A percentile compares a stretch with the other conserved stretches of the same genome.
Conservation (phyloP, 2,113 vertebrate genomes). For the Burhinus bistriatus region DNA sequence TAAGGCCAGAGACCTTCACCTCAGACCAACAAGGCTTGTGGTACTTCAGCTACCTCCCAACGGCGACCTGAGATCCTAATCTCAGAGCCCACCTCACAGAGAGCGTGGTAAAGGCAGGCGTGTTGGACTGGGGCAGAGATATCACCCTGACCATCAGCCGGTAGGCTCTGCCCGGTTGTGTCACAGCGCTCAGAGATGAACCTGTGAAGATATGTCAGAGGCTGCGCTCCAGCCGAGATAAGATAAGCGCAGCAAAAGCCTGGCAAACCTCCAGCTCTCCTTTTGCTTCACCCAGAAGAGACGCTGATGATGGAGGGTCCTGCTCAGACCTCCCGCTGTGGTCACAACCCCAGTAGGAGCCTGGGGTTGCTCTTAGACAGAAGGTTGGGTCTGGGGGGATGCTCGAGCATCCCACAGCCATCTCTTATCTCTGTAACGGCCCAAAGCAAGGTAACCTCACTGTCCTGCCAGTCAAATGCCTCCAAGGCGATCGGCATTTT, state of each 20-base stretch:
- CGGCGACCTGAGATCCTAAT: not conserved
- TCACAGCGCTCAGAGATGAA: not conserved
- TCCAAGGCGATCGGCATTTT: rapidly evolving
- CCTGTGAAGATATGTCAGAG: not conserved
- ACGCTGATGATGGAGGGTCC: rapidly evolving
- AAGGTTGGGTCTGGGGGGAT: not conserved
- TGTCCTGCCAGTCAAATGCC: rapidly evolving
- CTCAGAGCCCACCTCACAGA: not conserved
- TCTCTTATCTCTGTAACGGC: not conserved
- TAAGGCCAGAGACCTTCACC: not conserved
- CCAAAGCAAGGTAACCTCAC: not conserved
- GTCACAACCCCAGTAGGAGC: rapidly evolving
- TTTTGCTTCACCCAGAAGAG: not conserved
- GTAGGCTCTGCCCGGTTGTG: not conserved
- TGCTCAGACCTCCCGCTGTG: not conserved
- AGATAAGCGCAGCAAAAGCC: not conserved
- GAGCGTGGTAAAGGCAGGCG: rapidly evolving
- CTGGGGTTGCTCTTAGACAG: not conserved
- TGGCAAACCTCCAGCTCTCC: not conserved
- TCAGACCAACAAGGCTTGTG: not conserved
- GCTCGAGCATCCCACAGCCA: rapidly evolving
- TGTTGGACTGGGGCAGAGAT: rapidly evolving
- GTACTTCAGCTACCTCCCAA: not conserved
- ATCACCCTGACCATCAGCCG: not conserved
- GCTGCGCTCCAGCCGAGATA: not conserved